A percentile compares a stretch with the other conserved stretches of the same genome.
Evolutionary conservation across 1,140 invertebrate genomes (phyloP).

Genomic region (Lordiphosa collinella): DNA sequence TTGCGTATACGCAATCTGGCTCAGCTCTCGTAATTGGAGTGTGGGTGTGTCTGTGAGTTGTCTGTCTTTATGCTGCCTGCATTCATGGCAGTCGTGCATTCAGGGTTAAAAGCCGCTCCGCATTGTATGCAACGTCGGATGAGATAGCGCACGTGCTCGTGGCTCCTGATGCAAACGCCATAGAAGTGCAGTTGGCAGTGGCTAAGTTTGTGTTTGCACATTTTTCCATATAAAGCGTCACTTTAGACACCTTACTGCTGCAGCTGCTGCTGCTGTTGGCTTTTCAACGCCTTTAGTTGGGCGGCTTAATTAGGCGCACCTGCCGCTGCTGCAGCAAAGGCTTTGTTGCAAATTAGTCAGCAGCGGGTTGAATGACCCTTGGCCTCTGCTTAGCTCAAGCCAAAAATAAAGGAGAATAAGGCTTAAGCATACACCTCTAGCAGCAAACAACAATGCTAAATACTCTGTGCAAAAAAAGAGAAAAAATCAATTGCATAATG

Average conservation of each 20-base stretch:
- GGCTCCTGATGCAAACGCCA: conserved; percentile 19
- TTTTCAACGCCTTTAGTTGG: conserved; percentile 51
- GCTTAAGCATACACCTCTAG: conserved; percentile 16
- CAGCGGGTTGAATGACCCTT: conserved; percentile 61
- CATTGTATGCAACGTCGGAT: conserved; percentile 48
- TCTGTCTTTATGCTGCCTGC: conserved; percentile 45
- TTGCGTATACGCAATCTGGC: conserved; percentile 71
- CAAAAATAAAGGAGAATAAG: conserved; percentile 13
- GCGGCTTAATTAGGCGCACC: conserved; percentile 67
- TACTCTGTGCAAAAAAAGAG: conserved; percentile 14
- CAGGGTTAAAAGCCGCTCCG: conserved; percentile 63
- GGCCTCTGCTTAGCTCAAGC: conserved; percentile 16
- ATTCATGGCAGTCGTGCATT: conserved; percentile 64
- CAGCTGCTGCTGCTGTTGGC: conserved; percentile 4
- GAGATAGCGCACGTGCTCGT: conserved; percentile 58
- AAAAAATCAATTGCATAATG: conserved; percentile 78
- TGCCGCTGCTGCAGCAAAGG: conserved; percentile 8
- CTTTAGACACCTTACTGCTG: conserved; percentile 66
- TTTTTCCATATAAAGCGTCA: conserved; percentile 63
- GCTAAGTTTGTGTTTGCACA: conserved; percentile 34
- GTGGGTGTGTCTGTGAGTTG: conserved; percentile 56
- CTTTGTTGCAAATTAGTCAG: conserved; percentile 49
- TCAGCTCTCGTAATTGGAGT: conserved; percentile 13
- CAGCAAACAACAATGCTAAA: conserved; percentile 50
- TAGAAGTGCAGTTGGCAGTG: conserved; percentile 25